Evolutionary conservation across 2,888 invertebrate species (phyloP), one percentile per base, ranked within the genome.

Genomic region (Galeopsomyia nigrocyanea): DNA sequence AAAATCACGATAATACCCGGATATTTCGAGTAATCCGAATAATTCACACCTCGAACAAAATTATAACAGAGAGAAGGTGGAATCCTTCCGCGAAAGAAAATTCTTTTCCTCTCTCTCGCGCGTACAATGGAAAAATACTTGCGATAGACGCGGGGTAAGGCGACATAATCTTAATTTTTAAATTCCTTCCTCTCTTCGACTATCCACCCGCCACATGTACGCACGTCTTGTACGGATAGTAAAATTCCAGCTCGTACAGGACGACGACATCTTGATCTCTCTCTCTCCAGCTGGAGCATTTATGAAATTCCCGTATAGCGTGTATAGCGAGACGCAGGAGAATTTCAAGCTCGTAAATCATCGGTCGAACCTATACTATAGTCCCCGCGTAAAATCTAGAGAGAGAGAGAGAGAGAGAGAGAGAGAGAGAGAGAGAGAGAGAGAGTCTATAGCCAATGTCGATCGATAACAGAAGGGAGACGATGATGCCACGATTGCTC

Each of bases 321-420:
- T 56, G 56, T 62, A 62, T 7, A 49, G 21, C 19, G 39, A 46
- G 39, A 21, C 10, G 47, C 21, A 13, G 10, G 51, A n/a, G 63
- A 68, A 65, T 68, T 61, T 63, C 16, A 49, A 56, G 47, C 65
- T 53, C 57, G 63, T 74, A 74, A 74, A 74, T 74, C 70, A 74
- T 74, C 57, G 66, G 67, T 70, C 50, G 56, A 13, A 7, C 39
- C 1, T 13, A 1, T 13, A 1, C 39, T 3, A 3, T 6, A 3
- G 3, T 58, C 3, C 16, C 13, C 31, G 58, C 16, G 3, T 21
- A 16, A 31, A 6, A 22, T 22, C 21, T 39, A 21, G 21, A 64
- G 16, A 39, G 16, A 55, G 31, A 47, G 51, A 55, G 19, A 64
- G 17, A 3, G 7, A 19, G 13, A 6, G 21, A 21, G 19, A 39